Percentiles rank a stretch among this genome's conserved stretches.
Conservation (phyloP, 2,797 vertebrate species). For the Melanotaenia boesemani region DNA sequence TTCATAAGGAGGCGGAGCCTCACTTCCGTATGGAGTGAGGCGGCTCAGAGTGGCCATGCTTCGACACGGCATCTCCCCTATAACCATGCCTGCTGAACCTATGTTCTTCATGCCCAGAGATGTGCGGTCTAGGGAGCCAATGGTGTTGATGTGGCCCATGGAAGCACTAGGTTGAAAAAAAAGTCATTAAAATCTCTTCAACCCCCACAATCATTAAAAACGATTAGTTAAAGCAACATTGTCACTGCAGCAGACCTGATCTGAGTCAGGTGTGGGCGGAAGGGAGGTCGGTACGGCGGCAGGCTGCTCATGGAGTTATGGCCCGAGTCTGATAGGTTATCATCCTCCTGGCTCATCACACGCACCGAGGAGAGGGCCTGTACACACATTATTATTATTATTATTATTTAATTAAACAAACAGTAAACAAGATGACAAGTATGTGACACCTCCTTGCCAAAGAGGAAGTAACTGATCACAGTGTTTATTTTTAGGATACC, state of each 20-base stretch:
- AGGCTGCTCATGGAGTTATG: slow-evolving; percentile 95
- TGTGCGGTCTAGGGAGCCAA: slow-evolving; percentile 91
- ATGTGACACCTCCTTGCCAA: background rate
- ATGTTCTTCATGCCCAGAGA: slow-evolving; percentile 76
- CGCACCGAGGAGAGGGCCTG: slow-evolving; percentile 76
- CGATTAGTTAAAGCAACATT: slow-evolving; percentile 12
- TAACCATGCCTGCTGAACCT: slow-evolving; percentile 75
- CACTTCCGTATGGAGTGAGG: slow-evolving; percentile 85
- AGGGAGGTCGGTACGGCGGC: slow-evolving; percentile 88
- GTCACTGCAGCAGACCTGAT: slow-evolving; percentile 79
- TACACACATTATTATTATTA: slow-evolving; percentile 67
- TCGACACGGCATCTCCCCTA: slow-evolving; percentile 86
- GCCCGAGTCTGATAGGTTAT: slow-evolving; percentile 89
- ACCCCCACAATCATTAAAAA: slow-evolving; percentile 29
- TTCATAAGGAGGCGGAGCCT: slow-evolving; percentile 92
- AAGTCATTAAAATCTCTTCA: slow-evolving; percentile 15
- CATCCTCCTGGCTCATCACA: slow-evolving; percentile 88
- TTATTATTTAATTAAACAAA: background rate
- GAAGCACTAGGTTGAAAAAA: slow-evolving; percentile 85
- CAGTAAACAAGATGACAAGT: background rate
- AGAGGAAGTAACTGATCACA: background rate
- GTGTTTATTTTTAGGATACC: slow-evolving; percentile 44
- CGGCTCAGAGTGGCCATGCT: slow-evolving; percentile 90
- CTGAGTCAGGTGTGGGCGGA: slow-evolving; percentile 88
- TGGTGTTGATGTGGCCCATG: slow-evolving; percentile 96